Conservation (phyloP, 2,888 invertebrate genomes). For the Neoscelio sp. region DNA sequence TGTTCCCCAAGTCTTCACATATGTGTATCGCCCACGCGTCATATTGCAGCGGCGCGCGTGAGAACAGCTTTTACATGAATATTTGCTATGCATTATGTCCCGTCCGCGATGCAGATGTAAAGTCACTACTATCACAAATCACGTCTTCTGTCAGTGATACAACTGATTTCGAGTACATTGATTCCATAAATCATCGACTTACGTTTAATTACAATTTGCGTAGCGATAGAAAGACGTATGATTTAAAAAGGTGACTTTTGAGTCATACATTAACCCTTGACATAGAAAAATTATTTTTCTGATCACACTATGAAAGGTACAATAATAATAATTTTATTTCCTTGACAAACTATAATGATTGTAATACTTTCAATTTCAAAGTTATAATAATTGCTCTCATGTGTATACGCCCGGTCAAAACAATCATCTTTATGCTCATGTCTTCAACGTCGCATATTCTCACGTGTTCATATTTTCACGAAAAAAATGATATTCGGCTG, state of each 20-base stretch:
- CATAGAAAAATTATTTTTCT: too few species aligned
- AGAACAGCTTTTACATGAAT: slow-evolving; percentile 50
- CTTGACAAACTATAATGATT: too few species aligned
- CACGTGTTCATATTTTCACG: too few species aligned
- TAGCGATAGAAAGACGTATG: background rate
- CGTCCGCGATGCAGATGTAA: slow-evolving; percentile 39
- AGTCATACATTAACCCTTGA: too few species aligned
- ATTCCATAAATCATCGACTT: slow-evolving; percentile 20
- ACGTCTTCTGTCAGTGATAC: slow-evolving; percentile 14
- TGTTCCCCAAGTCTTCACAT: slow-evolving; percentile 44
- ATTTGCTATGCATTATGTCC: slow-evolving; percentile 45
- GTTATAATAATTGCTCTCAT: too few species aligned
- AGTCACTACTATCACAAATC: slow-evolving; percentile 41
- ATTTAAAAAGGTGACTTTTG: too few species aligned
- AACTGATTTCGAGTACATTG: slow-evolving; percentile 37
- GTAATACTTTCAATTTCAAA: too few species aligned
- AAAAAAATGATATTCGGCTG: background rate
- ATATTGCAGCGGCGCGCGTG: slow-evolving; percentile 31
- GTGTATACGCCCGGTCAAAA: background rate
- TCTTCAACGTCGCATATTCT: background rate
- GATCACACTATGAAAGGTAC: too few species aligned
- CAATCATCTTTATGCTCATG: background rate
- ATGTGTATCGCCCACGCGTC: slow-evolving; percentile 50
- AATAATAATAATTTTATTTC: too few species aligned
- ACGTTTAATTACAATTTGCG: slow-evolving; percentile 14